These are phyloP conservation scores for Caenorhabditis auriculariae DNA, from an alignment of 2,888 invertebrate species.

Conservation along the genomic window DNA sequence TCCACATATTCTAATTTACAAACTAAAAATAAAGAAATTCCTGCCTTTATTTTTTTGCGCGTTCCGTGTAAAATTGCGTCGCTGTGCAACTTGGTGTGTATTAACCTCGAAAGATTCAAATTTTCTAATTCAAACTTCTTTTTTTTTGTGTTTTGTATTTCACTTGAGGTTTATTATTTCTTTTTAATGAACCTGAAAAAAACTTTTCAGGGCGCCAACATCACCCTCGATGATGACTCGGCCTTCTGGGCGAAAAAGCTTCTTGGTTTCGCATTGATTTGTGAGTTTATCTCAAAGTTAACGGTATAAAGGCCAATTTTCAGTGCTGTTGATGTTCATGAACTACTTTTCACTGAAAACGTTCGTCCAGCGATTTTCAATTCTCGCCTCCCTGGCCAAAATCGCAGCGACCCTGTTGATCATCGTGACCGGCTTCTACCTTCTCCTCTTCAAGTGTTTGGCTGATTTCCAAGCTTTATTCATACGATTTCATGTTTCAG, in stretches of 20 bases:
- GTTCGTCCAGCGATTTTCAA: constrained; percentile 57
- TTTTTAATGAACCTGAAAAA: too few species aligned
- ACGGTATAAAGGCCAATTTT: constrained; percentile 2
- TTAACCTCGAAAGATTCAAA: too few species aligned
- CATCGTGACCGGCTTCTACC: constrained; percentile 53
- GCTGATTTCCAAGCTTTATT: too few species aligned
- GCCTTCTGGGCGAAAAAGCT: constrained; percentile 48
- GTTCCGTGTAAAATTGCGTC: too few species aligned
- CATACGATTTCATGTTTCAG: constrained; percentile 5
- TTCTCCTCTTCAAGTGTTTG: constrained; percentile 40
- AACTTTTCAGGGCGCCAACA: constrained; percentile 34
- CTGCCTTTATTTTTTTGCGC: too few species aligned
- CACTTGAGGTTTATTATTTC: too few species aligned
- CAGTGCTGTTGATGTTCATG: constrained; percentile 54
- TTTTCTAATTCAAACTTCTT: too few species aligned
- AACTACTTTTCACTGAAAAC: constrained; percentile 60
- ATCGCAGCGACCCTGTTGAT: constrained; percentile 49
- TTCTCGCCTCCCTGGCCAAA: constrained; percentile 57
- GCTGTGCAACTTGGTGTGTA: too few species aligned
- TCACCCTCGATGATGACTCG: constrained; percentile 25
- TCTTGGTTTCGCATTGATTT: constrained; percentile 47
- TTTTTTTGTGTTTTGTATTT: too few species aligned
- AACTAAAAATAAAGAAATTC: too few species aligned
- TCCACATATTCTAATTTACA: too few species aligned
- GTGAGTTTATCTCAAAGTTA: constrained; percentile 19